Conservation (phyloP, 2,888 invertebrate genomes). For the Sthenelais limicola region DNA sequence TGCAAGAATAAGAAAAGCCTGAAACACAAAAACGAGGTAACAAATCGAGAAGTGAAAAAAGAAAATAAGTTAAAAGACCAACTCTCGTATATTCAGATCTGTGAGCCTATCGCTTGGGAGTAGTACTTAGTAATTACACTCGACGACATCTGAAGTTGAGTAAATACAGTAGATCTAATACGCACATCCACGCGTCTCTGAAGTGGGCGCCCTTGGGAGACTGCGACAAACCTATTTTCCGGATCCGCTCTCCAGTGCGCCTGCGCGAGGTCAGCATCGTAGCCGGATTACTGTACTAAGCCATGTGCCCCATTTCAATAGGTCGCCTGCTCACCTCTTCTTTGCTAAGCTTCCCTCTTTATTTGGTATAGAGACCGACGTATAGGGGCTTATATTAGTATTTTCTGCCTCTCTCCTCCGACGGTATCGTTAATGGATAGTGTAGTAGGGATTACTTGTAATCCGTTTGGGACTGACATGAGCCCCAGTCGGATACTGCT, state of each 20-base stretch:
- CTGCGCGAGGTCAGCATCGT: neutral
- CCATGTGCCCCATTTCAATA: neutral
- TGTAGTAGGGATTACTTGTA: conserved; percentile 36
- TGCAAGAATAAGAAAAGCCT: too few relatives aligned
- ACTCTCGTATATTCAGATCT: too few relatives aligned
- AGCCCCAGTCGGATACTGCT: conserved; percentile 17
- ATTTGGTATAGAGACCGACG: neutral
- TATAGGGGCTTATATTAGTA: neutral
- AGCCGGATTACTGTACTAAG: conserved; percentile 12
- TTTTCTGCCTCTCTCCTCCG: conserved; percentile 12
- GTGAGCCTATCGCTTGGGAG: too few relatives aligned
- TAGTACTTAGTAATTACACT: conserved; percentile 34
- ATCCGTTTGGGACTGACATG: conserved; percentile 32
- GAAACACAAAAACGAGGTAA: too few relatives aligned
- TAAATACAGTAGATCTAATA: conserved; percentile 15
- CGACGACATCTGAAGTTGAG: conserved; percentile 6
- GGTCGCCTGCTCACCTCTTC: too few relatives aligned
- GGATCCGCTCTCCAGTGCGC: conserved; percentile 9
- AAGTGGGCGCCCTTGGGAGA: conserved; percentile 27
- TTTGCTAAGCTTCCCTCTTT: too few relatives aligned
- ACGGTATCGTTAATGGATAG: conserved; percentile 39
- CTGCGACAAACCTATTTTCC: conserved; percentile 38
- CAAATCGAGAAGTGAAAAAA: too few relatives aligned
- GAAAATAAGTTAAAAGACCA: too few relatives aligned
- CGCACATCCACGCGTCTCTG: neutral